Conservation (phyloP, 2,888 invertebrate genomes). For the Stenolophus ochropezus region DNA sequence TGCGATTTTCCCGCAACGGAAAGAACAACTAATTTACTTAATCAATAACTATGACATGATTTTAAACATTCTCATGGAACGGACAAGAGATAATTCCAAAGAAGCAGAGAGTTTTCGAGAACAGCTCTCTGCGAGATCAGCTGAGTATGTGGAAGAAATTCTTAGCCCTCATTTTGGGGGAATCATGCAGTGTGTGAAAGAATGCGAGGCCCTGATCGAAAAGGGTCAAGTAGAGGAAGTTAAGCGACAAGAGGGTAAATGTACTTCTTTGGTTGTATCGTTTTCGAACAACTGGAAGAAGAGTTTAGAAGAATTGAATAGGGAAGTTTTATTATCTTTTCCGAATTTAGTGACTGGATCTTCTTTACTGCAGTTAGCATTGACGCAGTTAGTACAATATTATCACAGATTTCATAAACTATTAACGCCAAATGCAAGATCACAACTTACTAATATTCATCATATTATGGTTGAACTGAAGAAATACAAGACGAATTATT, state of each 20-base stretch:
- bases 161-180: slow-evolving; percentile 97
- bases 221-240: slow-evolving; percentile 83
- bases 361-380: slow-evolving; percentile 92
- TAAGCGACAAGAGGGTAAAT: slow-evolving; percentile 85
- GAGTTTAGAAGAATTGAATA: slow-evolving; percentile 94
- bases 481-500: slow-evolving; percentile 98
- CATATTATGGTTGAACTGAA: slow-evolving; percentile 99
- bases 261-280: slow-evolving; percentile 89
- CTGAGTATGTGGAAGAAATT: slow-evolving; percentile 97
- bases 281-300: slow-evolving; percentile 97
- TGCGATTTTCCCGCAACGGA: slow-evolving; percentile 92
- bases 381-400: slow-evolving; percentile 97
- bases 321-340: slow-evolving; percentile 95
- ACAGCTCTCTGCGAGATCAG: slow-evolving; percentile 89
- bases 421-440: slow-evolving; percentile 87
- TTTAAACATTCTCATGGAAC: slow-evolving; percentile 87
- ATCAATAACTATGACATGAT: slow-evolving; percentile 99
- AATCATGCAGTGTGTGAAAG: slow-evolving; percentile 96
- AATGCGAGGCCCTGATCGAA: slow-evolving; percentile 91
- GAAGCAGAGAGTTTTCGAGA: slow-evolving; percentile 97
- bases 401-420: slow-evolving; percentile 98
- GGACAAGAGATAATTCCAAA: slow-evolving; percentile 95
- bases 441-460: slow-evolving; percentile 97
- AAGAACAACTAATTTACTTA: slow-evolving; percentile 96
- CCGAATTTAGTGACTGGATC: slow-evolving; percentile 97